Percentiles rank a stretch among this genome's conserved stretches.
Evolutionary conservation across 2,113 vertebrate species (phyloP).

Genomic region (Nerophis lumbriciformis): DNA sequence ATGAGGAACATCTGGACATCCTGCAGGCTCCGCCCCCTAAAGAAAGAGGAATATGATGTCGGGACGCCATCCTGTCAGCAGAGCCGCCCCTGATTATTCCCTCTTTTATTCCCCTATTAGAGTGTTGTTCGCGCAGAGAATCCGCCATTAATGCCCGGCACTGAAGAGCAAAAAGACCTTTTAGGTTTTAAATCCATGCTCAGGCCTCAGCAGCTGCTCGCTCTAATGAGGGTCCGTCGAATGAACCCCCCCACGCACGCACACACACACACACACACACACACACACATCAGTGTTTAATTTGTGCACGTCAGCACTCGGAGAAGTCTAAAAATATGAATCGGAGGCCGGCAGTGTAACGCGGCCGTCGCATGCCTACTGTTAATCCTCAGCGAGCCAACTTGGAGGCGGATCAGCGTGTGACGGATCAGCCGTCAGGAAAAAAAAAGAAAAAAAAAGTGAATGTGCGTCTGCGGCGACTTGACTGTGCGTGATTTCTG

Average conservation of each 20-base stretch:
- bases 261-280: neutral
- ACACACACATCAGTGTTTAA: slow-evolving; percentile 2
- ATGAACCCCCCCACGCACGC: neutral
- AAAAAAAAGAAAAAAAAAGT: slow-evolving; percentile 25
- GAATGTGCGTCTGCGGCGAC: slow-evolving; percentile 39
- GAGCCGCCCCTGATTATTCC: neutral
- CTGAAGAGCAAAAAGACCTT: slow-evolving; percentile 32
- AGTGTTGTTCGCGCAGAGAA: too few species aligned
- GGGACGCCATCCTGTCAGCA: slow-evolving; percentile 14
- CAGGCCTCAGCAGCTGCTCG: slow-evolving; percentile 47
- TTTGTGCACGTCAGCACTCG: slow-evolving; percentile 26
- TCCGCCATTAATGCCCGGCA: slow-evolving; percentile 6
- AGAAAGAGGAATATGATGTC: slow-evolving; percentile 10
- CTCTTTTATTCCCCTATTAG: too few species aligned
- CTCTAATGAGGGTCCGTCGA: slow-evolving; percentile 30
- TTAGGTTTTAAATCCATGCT: slow-evolving; percentile 34
- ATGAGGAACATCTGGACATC: slow-evolving; percentile 35
- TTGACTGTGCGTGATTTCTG: slow-evolving; percentile 12
- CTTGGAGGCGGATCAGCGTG: slow-evolving; percentile 42
- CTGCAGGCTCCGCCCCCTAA: slow-evolving; percentile 7
- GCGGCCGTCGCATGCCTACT: slow-evolving; percentile 7
- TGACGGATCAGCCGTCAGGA: slow-evolving; percentile 43
- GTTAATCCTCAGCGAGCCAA: slow-evolving; percentile 47
- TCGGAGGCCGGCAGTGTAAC: slow-evolving; percentile 24
- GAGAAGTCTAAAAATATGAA: slow-evolving; percentile 52